phyloP scores from a whole-genome alignment of 2,797 vertebrate species.

The Sitta carolinensis region DNA sequence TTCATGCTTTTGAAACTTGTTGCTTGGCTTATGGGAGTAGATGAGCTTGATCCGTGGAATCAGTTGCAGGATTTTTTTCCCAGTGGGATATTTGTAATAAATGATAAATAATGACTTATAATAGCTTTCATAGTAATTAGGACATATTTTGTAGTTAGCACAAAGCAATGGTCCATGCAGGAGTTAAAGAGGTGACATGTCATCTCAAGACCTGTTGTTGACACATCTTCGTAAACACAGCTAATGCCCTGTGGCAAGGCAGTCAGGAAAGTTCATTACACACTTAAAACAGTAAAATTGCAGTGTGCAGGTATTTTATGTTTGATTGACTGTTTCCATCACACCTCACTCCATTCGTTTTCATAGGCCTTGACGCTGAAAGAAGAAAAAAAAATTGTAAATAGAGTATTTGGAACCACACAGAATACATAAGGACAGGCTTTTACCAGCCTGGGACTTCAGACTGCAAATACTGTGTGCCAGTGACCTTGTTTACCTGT shows the following conservation, averaged over 20 bases:
- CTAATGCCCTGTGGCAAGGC: background rate
- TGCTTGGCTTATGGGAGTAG: background rate
- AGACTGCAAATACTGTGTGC: background rate
- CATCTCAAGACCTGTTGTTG: background rate
- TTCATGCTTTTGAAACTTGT: background rate
- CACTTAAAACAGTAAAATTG: background rate
- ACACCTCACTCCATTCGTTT: background rate
- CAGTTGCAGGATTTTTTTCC: background rate
- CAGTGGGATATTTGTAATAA: background rate
- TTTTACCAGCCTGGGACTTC: background rate
- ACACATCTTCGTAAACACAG: background rate
- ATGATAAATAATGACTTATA: background rate
- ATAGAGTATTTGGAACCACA: background rate
- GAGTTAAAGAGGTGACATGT: background rate
- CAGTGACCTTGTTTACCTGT: background rate
- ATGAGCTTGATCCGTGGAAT: background rate
- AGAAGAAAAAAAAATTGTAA: background rate
- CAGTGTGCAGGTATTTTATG: background rate
- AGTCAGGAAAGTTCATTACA: background rate
- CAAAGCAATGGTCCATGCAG: background rate
- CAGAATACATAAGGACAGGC: background rate
- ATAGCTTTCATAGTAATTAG: background rate
- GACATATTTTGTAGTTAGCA: background rate
- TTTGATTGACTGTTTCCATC: background rate
- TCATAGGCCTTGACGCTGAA: background rate